Conservation (phyloP, 2,797 vertebrate genomes). For the Myotis daubentonii region DNA sequence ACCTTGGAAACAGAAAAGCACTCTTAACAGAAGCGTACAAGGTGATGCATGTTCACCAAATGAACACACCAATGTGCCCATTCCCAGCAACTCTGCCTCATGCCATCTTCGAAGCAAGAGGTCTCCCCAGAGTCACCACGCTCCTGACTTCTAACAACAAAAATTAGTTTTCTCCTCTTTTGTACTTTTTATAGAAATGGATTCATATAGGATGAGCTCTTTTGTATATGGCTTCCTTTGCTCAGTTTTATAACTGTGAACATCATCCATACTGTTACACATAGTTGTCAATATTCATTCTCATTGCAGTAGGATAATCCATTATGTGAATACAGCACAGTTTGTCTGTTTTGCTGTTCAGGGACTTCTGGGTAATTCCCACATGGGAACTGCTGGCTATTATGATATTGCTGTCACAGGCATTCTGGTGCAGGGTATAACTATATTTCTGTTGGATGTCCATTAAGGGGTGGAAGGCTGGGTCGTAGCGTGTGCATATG, state of each 20-base stretch:
- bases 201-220: background rate
- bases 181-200: background rate
- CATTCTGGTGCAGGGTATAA: background rate
- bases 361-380: background rate
- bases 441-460: background rate
- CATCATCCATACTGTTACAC: background rate
- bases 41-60: background rate
- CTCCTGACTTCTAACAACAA: background rate
- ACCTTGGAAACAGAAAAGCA: background rate
- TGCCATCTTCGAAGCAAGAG: background rate
- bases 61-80: rapidly evolving
- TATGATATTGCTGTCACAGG: background rate
- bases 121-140: background rate
- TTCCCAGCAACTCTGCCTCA: background rate
- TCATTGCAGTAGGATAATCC: background rate
- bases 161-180: background rate
- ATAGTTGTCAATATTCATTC: background rate
- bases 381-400: background rate
- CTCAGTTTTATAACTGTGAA: background rate
- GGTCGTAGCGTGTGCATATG: background rate
- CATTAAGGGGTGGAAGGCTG: background rate
- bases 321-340: background rate
- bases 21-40: background rate
- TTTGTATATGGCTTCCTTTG: background rate
- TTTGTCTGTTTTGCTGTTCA: background rate